phyloP scores from a whole-genome alignment of 2,113 vertebrate genomes.

The Sinosuthora webbiana region DNA sequence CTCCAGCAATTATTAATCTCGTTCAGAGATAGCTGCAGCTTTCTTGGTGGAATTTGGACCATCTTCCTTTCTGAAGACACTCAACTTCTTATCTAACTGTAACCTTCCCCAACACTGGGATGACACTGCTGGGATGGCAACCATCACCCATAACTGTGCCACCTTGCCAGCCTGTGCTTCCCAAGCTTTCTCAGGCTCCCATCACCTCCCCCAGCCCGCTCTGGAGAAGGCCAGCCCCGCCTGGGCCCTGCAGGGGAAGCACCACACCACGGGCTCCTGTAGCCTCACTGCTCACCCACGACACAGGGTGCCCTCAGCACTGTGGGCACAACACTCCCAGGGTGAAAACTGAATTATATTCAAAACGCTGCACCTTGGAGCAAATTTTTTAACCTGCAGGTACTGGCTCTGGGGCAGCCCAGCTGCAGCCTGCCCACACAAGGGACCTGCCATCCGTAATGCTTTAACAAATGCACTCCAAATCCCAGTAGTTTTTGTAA shows the following conservation, averaged over 20 bases:
- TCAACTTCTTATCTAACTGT: background rate
- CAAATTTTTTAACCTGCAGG: rapidly evolving
- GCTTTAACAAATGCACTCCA: slow-evolving; percentile 56
- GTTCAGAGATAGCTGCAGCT: background rate
- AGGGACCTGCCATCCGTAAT: background rate
- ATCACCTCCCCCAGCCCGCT: rapidly evolving
- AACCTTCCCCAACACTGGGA: rapidly evolving
- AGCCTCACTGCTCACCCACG: background rate
- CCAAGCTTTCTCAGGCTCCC: background rate
- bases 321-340: rapidly evolving
- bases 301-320: rapidly evolving
- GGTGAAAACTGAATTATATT: rapidly evolving
- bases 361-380: rapidly evolving
- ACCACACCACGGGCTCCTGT: rapidly evolving
- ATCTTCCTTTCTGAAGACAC: background rate
- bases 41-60: background rate
- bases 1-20: slow-evolving; percentile 10
- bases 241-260: rapidly evolving
- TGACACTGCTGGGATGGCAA: background rate
- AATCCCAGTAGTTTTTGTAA: slow-evolving; percentile 49
- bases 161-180: background rate
- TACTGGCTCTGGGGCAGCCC: background rate
- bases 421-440: background rate
- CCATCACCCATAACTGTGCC: rapidly evolving
- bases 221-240: background rate